Evolutionary conservation across 30 jellyfish, hydroid and myxozoan species (phyloP), one percentile per base, ranked within the genome.

Genomic region (Cassiopea xamachana): DNA sequence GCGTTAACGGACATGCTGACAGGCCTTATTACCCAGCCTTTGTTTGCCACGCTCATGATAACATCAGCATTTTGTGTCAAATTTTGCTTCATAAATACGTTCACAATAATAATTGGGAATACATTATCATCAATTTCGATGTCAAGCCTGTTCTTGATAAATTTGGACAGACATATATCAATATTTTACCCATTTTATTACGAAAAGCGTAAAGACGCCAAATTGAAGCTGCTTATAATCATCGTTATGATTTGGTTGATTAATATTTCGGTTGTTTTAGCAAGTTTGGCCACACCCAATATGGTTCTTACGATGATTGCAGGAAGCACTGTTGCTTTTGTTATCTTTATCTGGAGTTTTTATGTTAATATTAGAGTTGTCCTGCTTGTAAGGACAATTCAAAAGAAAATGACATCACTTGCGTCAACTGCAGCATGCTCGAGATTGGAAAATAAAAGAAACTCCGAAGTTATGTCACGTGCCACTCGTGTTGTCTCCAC

Each of bases 401-500:
- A 47, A 46, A 39, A 48, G 48, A 67, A 82, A 46, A 67, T 82
- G 4, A 68, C 27, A 12, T 69, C 90, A 43, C 90, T 46, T 16
- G 55, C 14, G 49, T 73, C 81, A 46, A 12, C 14, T 9, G 19
- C 51, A n/a, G 72, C 15, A 1, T 10, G 71, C 16, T 9, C 79
- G 47, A 49, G 47, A 19, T 10, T 48, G n/a, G 81, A 73, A 48
- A 48, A 2, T 1, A 18, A 79, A 73, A 27, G 82, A 44, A 69
- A 73, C 73, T 82, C 82, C 17, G 90, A 64, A 44, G 80, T 67
- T 50, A 62, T 55, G 70, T 82, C 90, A 15, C 90, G 90, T 46
- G 90, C 67, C 19, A 82, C 90, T 16, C 90, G 90, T 15, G 82
- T 82, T 2, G 90, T 73, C 55, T 67, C 74, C 72, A 82, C 90